Percentiles rank a stretch among this genome's conserved stretches.
Conservation (phyloP, 2,888 invertebrate genomes). For the Gnatocerus cornutus region DNA sequence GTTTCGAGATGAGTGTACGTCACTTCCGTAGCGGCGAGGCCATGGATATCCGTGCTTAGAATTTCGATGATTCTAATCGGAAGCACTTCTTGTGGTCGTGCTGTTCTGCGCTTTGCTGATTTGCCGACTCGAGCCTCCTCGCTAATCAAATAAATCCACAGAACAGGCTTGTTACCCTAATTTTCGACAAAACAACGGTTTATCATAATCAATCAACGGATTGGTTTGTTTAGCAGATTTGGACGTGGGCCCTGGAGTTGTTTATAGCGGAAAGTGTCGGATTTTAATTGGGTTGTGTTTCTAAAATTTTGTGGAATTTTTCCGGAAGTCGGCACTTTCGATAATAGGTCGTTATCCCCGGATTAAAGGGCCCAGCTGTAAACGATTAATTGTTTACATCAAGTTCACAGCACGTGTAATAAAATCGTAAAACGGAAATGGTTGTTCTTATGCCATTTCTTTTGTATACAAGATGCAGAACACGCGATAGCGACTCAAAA, state of each 20-base stretch:
- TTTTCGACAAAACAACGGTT: constrained; percentile 35
- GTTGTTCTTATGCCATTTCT: constrained; percentile 59
- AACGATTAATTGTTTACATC: constrained; percentile 56
- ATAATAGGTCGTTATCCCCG: constrained; percentile 50
- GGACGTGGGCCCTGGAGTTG: not conserved
- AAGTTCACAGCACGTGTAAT: constrained; percentile 58
- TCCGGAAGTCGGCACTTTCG: constrained; percentile 20
- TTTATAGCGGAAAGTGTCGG: no score
- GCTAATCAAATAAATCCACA: constrained; percentile 32
- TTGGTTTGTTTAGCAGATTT: constrained; percentile 7
- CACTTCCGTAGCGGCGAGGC: constrained; percentile 67
- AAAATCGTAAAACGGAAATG: constrained; percentile 62
- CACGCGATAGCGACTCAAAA: constrained; percentile 47
- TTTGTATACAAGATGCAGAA: constrained; percentile 51
- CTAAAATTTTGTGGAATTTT: no score
- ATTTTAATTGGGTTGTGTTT: no score
- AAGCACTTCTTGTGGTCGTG: constrained; percentile 56
- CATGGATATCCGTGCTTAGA: constrained; percentile 54
- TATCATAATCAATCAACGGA: constrained; percentile 35
- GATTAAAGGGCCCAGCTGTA: constrained; percentile 50
- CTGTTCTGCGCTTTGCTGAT: constrained; percentile 51
- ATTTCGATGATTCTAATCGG: constrained; percentile 54
- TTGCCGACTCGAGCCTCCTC: constrained; percentile 47
- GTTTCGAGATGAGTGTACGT: constrained; percentile 61
- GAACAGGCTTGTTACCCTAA: constrained; percentile 22